phyloP scores from a whole-genome alignment of 2,113 vertebrate species.

The Pollimyrus isidori region DNA sequence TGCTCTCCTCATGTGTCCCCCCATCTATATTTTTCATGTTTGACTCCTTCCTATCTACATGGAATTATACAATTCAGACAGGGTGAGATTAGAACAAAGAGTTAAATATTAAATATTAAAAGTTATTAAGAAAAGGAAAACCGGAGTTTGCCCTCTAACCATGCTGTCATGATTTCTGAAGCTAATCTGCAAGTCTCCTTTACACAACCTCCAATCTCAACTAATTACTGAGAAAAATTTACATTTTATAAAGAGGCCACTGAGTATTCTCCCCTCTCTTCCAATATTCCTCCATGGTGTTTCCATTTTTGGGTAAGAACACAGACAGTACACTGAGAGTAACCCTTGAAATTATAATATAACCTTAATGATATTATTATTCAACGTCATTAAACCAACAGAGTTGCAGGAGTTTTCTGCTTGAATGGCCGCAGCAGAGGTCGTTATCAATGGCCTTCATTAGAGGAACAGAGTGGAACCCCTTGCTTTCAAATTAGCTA shows the following conservation, averaged over 20 bases:
- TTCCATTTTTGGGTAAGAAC: not conserved
- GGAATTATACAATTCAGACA: not conserved
- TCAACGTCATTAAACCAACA: not conserved
- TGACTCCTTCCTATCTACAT: not conserved
- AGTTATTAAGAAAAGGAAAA: not conserved
- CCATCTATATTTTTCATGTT: not conserved
- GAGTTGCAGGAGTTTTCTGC: not conserved
- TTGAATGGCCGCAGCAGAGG: not conserved
- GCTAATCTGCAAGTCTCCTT: conserved; percentile 16
- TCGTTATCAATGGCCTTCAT: not conserved
- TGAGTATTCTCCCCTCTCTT: not conserved
- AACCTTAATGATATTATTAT: not conserved
- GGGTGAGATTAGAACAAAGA: not conserved
- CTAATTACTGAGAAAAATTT: not conserved
- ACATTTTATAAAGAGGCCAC: not conserved
- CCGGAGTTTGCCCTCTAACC: not conserved
- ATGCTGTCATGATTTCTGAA: not conserved
- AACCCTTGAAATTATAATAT: conserved; percentile 4
- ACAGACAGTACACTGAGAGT: not conserved
- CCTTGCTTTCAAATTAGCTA: not conserved
- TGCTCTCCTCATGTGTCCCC: not conserved
- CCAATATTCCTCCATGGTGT: not conserved
- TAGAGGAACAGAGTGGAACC: not conserved
- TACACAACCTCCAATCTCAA: not conserved
- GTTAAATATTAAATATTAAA: conserved; percentile 11